Percentiles rank a stretch among this genome's conserved stretches.
Conservation (phyloP, 2,113 vertebrate species). For the Pogona vitticeps region DNA sequence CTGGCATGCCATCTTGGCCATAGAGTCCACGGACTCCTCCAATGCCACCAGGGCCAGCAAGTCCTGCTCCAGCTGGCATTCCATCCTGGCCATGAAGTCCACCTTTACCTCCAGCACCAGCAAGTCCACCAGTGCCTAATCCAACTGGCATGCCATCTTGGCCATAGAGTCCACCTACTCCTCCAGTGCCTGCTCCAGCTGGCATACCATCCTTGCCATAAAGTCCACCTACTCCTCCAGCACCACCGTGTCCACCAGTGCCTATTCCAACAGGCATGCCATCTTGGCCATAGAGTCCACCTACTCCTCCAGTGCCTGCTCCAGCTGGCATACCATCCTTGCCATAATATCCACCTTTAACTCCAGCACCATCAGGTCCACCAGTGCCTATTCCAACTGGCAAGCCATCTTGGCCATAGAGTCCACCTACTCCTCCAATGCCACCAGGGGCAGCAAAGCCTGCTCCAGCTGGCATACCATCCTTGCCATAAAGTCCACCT, state of each 20-base stretch:
- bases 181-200: neutral
- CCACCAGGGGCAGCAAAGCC: neutral
- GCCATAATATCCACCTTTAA: neutral
- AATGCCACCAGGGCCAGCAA: neutral
- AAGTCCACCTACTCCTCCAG: neutral
- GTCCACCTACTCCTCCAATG: neutral
- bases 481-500: neutral
- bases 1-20: neutral
- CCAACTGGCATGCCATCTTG: neutral
- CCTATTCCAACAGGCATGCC: neutral
- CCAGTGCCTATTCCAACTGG: neutral
- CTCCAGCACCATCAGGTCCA: neutral
- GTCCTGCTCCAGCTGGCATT: neutral
- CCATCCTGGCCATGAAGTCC: neutral
- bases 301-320: neutral
- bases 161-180: neutral
- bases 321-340: neutral
- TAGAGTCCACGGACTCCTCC: neutral
- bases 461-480: neutral
- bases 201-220: neutral
- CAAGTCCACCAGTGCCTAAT: neutral
- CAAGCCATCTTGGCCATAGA: conserved; percentile 1
- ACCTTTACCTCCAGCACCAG: neutral
- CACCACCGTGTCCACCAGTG: neutral
- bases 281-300: neutral